Percentiles rank a stretch among this genome's conserved stretches.
These are phyloP conservation scores for Spongilla lacustris DNA, from an alignment of 37 sponge, comb jelly and placozoan species.

Conservation along the genomic window DNA sequence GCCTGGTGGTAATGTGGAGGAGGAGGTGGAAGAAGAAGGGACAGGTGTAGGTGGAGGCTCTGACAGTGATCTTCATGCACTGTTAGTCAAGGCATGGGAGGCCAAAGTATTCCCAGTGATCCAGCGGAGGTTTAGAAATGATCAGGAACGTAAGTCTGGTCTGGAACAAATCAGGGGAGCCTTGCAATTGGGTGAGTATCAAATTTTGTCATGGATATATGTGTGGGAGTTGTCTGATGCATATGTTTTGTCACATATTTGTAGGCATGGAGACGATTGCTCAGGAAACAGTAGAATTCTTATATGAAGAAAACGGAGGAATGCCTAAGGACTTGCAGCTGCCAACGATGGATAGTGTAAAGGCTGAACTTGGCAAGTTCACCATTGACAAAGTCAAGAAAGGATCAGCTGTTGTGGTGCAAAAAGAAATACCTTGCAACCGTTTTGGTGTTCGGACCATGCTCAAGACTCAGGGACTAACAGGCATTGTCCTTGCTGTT, in stretches of 20 bases:
- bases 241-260: neutral
- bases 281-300: conserved; percentile 93
- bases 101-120: conserved; percentile 95
- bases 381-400: conserved; percentile 75
- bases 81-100: conserved; percentile 98
- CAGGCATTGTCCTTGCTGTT: conserved; percentile 71
- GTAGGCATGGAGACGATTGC: conserved; percentile 94
- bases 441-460: conserved; percentile 80
- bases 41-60: conserved; percentile 25
- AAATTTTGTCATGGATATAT: neutral
- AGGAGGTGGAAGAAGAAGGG: conserved; percentile 74
- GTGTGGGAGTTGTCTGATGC: neutral
- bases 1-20: conserved; percentile 67
- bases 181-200: conserved; percentile 73
- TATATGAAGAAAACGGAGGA: conserved; percentile 95
- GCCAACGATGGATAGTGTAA: conserved; percentile 94
- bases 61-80: conserved; percentile 71
- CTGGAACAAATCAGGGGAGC: conserved; percentile 97
- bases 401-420: conserved; percentile 71
- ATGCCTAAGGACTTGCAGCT: conserved; percentile 86
- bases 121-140: conserved; percentile 90
- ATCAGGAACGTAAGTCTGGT: conserved; percentile 90
- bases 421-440: conserved; percentile 50
- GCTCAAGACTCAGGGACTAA: conserved; percentile 93
- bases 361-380: conserved; percentile 88